Conservation (phyloP, 2,113 vertebrate species). For the Octodon degus region DNA sequence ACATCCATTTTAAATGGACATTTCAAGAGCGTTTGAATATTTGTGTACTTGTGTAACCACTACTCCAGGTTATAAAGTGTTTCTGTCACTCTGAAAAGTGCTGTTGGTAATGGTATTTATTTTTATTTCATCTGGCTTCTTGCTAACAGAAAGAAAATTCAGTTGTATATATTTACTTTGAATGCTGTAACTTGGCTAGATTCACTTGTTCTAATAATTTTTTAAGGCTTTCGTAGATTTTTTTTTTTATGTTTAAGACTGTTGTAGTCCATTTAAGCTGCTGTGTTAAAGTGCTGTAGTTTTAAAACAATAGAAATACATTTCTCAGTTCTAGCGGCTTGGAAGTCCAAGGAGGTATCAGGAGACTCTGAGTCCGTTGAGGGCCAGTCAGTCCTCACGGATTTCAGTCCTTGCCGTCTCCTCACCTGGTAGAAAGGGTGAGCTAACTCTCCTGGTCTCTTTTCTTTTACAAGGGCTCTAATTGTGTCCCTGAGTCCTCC, state of each 20-base stretch:
- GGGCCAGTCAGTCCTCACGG: background rate
- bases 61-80: background rate
- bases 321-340: background rate
- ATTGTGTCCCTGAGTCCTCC: background rate
- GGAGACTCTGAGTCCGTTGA: background rate
- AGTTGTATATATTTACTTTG: slow-evolving; percentile 11
- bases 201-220: slow-evolving; percentile 33
- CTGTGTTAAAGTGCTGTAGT: background rate
- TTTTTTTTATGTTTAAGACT: background rate
- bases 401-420: background rate
- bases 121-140: slow-evolving; percentile 30
- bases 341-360: background rate
- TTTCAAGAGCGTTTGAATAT: slow-evolving; percentile 11
- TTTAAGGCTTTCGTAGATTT: background rate
- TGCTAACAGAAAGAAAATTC: background rate
- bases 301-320: background rate
- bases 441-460: background rate
- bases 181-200: background rate
- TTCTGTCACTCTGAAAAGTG: slow-evolving; percentile 14
- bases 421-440: background rate
- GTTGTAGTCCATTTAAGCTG: background rate
- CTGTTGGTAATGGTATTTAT: background rate
- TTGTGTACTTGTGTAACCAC: background rate
- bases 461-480: background rate
- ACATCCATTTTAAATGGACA: background rate